Evolutionary conservation across 2,888 invertebrate genomes (phyloP), one percentile per base, ranked within the genome.

Genomic region (Eucera pruinosa): DNA sequence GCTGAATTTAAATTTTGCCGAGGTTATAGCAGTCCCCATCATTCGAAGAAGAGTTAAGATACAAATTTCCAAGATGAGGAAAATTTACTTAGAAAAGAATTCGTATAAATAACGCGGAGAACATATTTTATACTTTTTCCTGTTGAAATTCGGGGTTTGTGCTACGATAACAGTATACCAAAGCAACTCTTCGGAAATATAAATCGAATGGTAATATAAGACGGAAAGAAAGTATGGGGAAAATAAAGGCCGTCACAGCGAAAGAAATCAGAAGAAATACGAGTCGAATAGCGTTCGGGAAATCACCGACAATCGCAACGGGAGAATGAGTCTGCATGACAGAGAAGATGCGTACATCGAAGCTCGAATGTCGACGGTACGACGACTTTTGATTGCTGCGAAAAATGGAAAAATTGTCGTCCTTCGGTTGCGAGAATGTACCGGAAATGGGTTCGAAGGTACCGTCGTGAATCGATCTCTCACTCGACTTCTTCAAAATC

Each of bases 381-480:
- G 54, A 36, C 50, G 48, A 69, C 30, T 61, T 71, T 78, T 84
- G 85, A 85, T 85, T 80, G 84, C 70, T 48, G 57, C 61, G 64
- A 67, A 76, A 85, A 85, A 78, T 83, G 79, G 84, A 83, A 81
- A 85, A 85, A 85, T 84, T 78, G 82, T 80, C 73, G 47, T 55
- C 58, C 72, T 27, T 57, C 71, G 41, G 39, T 62, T 41, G 66
- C 54, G 36, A 62, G 74, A 70, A 43, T 57, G 68, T 74, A 67
- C 80, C 75, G 85, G 82, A 84, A 85, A 84, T 82, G 69, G 68
- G 72, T 69, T 58, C 67, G 70, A 55, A 83, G 72, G 55, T 70
- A 72, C 9, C 55, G n/a, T 33, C 57, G 58, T 25, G 73, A 61
- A 64, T 69, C 78, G 52, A 72, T 70, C 47, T 23, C 18, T 27